Evolutionary conservation across 2,797 vertebrate genomes (phyloP).

Genomic region (Xiphorhynchus erythropygius): DNA sequence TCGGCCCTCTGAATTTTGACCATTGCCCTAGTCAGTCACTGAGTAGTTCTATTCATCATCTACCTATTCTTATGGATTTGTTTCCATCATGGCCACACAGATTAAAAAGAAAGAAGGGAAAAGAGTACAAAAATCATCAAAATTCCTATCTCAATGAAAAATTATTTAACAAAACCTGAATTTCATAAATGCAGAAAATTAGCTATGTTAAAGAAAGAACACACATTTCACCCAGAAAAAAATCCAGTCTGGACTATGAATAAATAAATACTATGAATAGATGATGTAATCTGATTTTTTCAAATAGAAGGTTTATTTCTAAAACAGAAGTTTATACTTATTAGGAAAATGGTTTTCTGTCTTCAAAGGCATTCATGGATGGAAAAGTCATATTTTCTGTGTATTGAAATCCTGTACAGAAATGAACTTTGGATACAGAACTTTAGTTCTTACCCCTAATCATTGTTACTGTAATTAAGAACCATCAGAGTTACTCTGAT

Average conservation of each 20-base stretch:
- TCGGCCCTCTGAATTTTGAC: constrained; percentile 67
- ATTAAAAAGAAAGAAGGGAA: constrained; percentile 36
- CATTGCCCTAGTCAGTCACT: constrained; percentile 74
- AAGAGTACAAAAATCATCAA: constrained; percentile 15
- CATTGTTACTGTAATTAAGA: background rate
- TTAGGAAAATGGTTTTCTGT: background rate
- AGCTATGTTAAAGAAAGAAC: background rate
- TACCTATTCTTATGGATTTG: constrained; percentile 71
- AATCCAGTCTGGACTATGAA: background rate
- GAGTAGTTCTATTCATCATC: constrained; percentile 71
- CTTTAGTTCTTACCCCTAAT: background rate
- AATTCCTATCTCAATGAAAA: constrained; percentile 8
- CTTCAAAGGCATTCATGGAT: background rate
- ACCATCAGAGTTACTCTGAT: background rate
- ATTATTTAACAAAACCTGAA: constrained; percentile 5
- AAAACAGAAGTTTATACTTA: background rate
- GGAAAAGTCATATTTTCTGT: background rate
- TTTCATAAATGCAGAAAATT: background rate
- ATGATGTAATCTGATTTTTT: background rate
- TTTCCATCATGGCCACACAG: constrained; percentile 40
- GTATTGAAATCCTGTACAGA: background rate
- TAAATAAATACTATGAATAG: background rate
- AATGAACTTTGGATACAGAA: background rate
- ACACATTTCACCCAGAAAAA: rapidly evolving
- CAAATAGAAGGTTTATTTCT: background rate